Evolutionary conservation across 2,797 vertebrate genomes (phyloP), one percentile per base, ranked within the genome.

Genomic region (Sebastiscus albofasciatus): DNA sequence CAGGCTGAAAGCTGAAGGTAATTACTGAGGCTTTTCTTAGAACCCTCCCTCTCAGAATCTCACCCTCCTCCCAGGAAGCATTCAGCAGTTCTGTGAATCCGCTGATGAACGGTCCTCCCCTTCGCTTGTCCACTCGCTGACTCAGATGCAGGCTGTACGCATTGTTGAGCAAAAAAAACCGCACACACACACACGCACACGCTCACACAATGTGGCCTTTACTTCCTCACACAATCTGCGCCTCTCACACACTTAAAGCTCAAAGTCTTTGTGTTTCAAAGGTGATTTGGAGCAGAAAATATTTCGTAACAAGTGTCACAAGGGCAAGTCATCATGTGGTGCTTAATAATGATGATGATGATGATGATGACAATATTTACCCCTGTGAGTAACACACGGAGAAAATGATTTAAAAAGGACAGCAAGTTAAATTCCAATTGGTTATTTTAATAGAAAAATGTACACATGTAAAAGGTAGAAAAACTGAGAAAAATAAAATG

Each of bases 1-100:
- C 88, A 89, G 89, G 91, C 93, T 94, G 88, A 94, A 94, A 95
- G 94, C 95, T 95, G 95, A 95, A 95, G 95, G 95, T 96, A 96
- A 96, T 96, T 96, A 96, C 93, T 55, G 71, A 90, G 91, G 95
- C 95, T 95, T 96, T 96, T 96, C 96, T 96, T 90, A 94, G 96
- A 96, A 96, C 87, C 92, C 93, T 93, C 90, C 93, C 94, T 96
- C 95, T 92, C 91, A 82, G 93, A 94, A 95, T 87, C 91, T 88
- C 90, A 69, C 90, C 89, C 93, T 96, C 94, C 93, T 96, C 95
- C 95, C 94, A 90, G 94, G 95, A 96, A 96, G 94, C 90, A 87
- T 90, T 94, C 92, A 90, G 92, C 87, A 94, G 90, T 96, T 96
- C 95, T 93, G 80, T 91, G 95, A 96, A 96, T 94, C 91, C 72